phyloP scores from a whole-genome alignment of 2,888 invertebrate genomes.

The Philaethria dido region DNA sequence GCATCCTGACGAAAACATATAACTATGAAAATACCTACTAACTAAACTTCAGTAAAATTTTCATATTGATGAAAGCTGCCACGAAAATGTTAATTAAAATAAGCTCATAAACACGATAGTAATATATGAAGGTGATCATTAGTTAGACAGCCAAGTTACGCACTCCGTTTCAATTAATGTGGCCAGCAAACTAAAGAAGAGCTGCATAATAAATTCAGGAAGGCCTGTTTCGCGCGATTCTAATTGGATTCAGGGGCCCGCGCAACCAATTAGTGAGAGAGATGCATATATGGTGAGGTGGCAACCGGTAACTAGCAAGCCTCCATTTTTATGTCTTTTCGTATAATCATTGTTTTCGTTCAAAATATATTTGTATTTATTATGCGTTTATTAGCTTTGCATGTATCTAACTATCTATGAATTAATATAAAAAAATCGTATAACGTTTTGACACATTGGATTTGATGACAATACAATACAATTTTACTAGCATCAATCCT shows the following conservation, averaged over 20 bases:
- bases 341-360: neutral
- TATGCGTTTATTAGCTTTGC: no score
- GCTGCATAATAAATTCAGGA: conserved; percentile 73
- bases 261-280: conserved; percentile 71
- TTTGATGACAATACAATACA: no score
- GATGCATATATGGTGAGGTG: conserved; percentile 46
- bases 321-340: conserved; percentile 3
- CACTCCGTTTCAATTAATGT: conserved; percentile 78
- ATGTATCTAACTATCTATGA: no score
- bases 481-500: no score
- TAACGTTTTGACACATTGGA: no score
- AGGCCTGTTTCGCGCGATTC: conserved; percentile 60
- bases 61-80: neutral
- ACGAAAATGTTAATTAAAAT: conserved; percentile 25
- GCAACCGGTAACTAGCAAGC: conserved; percentile 16
- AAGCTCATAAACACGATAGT: conserved; percentile 13
- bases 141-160: conserved; percentile 60
- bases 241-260: conserved; percentile 76
- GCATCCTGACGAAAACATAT: neutral
- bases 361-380: neutral
- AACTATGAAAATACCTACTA: neutral
- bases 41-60: neutral
- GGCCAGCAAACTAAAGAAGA: conserved; percentile 70
- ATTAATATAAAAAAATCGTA: no score
- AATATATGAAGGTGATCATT: conserved; percentile 51